A percentile compares a stretch with the other conserved stretches of the same genome.
These are phyloP conservation scores for Nannospalax galili DNA, from an alignment of 2,113 vertebrate species.

Conservation along the genomic window DNA sequence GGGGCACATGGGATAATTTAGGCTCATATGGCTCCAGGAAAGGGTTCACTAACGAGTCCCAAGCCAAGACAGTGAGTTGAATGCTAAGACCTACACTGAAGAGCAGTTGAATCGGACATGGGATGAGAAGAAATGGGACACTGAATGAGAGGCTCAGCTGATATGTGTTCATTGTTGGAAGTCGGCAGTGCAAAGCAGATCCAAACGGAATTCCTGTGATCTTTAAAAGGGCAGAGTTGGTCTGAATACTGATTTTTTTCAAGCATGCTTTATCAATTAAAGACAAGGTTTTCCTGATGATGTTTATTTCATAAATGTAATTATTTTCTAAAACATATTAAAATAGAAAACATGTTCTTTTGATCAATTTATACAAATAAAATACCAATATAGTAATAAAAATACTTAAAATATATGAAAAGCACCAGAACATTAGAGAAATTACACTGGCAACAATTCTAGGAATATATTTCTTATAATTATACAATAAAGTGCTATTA, in stretches of 20 bases:
- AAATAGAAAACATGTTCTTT: slow-evolving; percentile 89
- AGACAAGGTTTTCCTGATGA: slow-evolving; percentile 80
- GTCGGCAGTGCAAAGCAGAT: not conserved
- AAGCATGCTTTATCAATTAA: slow-evolving; percentile 75
- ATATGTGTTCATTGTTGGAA: not conserved
- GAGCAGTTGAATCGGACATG: not conserved
- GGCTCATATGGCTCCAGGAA: not conserved
- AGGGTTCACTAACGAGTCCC: not conserved
- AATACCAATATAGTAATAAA: slow-evolving; percentile 89
- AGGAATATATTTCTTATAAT: slow-evolving; percentile 85
- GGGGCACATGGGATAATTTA: not conserved
- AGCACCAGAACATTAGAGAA: slow-evolving; percentile 89
- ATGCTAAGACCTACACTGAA: not conserved
- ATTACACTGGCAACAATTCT: slow-evolving; percentile 86
- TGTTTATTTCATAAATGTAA: slow-evolving; percentile 87
- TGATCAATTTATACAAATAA: slow-evolving; percentile 88
- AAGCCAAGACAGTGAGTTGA: not conserved
- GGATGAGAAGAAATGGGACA: not conserved
- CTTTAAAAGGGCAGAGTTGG: slow-evolving; percentile 56
- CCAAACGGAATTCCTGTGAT: slow-evolving; percentile 16
- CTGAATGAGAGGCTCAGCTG: not conserved
- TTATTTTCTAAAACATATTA: slow-evolving; percentile 89
- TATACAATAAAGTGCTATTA: slow-evolving; percentile 89
- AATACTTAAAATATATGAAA: slow-evolving; percentile 89
- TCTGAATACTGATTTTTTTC: slow-evolving; percentile 48